Evolutionary conservation across 2,113 vertebrate species (phyloP), one percentile per base, ranked within the genome.

Genomic region (Acanthochromis polyacanthus): DNA sequence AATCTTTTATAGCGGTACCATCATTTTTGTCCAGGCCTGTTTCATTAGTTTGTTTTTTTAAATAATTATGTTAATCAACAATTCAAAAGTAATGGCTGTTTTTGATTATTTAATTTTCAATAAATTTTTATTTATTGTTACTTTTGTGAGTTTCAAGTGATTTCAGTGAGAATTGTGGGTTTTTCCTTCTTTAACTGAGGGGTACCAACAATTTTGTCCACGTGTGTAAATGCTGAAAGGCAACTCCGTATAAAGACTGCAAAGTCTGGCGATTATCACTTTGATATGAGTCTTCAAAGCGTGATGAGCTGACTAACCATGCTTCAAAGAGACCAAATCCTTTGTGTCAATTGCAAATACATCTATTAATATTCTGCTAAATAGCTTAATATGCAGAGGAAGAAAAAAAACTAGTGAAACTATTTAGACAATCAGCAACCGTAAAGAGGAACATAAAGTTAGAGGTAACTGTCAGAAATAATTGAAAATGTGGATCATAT

Each of bases 241-340:
- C 59, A 80, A 78, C 78, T 81, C 43, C 67, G 11, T 55, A 50
- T 28, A 62, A 50, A 30, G 32, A 32, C 19, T 25, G 45, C 66
- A 19, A 61, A 71, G 30, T 66, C 55, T 55, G 65, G 10, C 3
- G 5, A 75, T 85, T 62, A 78, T 10, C 60, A 4, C 69, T 64
- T 74, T 73, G 58, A 77, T 73, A 59, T 60, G n/a, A 80, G 48
- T 58, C 68, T 66, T 83, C 30, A 73, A 69, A 80, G 68, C 40
- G 20, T 11, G 32, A 78, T 59, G 50, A 75, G 65, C 66, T 1
- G 28, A 52, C 50, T 81, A 81, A 78, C 70, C 28, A 14, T 36
- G 46, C 58, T 78, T 87, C 77, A 80, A 50, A 59, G 77, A 65
- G 38, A 36, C 63, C 30, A 60, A 58, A 75, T 75, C 57, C 51